Evolutionary conservation across 2,113 vertebrate genomes (phyloP), one percentile per base, ranked within the genome.

Genomic region (Anseranas semipalmata): DNA sequence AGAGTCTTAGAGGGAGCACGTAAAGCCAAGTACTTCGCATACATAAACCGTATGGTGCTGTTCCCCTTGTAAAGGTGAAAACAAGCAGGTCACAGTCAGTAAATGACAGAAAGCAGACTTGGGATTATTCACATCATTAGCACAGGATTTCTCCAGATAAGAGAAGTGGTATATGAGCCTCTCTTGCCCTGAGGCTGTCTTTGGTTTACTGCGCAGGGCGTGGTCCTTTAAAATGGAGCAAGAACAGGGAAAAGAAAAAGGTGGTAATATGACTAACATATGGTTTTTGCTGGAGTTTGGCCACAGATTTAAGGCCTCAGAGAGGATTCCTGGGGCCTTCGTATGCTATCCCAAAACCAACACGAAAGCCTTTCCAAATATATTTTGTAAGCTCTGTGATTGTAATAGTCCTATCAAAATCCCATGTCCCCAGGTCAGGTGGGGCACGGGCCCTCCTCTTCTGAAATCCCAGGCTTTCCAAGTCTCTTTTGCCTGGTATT

Each of bases 261-360:
- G 96, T 95, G 91, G 85, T 76, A 80, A 85, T 90, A 89, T 76
- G 63, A 92, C 85, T 91, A 96, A 90, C 95, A 96, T 77, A 63
- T 95, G 95, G 55, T 9, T 88, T 73, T 19, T 81, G 60, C 96
- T 96, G 95, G 95, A 96, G 88, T 75, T 93, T 81, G 90, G 95
- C 95, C 90, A 55, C 82, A 67, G 87, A 71, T 95, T 91, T 77
- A 93, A 95, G 92, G 90, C 93, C 90, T 96, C 35, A 0, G 52
- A 94, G 73, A 92, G 76, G 88, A 96, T 96, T 97, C 93, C 88
- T 88, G 90, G 59, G 43, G 93, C 95, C 96, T 96, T 86, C 56
- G 3, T 71, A 15, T 52, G 79, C 93, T 90, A 52, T 96, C 92
- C 96, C 95, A 94, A 96, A 94, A 88, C 83, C 85, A 93, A 88